phyloP scores from a whole-genome alignment of 2,888 invertebrate genomes.

The Meiosimyza platycephala region DNA sequence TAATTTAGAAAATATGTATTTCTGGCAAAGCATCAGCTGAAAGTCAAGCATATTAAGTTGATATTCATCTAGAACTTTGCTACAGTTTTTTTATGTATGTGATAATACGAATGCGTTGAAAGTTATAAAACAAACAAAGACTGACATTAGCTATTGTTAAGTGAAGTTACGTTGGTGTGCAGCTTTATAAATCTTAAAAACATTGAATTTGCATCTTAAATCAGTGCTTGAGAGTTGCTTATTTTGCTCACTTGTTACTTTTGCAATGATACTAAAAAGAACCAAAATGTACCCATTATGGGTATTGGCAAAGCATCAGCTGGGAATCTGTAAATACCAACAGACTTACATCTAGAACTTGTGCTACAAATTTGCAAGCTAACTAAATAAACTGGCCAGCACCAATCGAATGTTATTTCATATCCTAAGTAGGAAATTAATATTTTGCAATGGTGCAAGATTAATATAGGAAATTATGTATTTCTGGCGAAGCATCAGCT shows the following conservation, averaged over 20 bases:
- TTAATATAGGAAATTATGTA: conserved; percentile 19
- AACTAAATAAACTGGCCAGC: neutral
- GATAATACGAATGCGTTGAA: too few relatives aligned
- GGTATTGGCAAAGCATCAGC: conserved; percentile 56
- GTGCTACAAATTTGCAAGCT: conserved; percentile 32
- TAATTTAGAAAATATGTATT: conserved; percentile 25
- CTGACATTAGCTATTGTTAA: neutral
- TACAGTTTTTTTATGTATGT: conserved; percentile 33
- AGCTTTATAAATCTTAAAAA: neutral
- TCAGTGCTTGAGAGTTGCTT: conserved; percentile 53
- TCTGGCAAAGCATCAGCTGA: conserved; percentile 45
- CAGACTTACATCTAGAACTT: conserved; percentile 41
- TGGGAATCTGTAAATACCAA: conserved; percentile 41
- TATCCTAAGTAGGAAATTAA: conserved; percentile 10
- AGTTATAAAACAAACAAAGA: neutral
- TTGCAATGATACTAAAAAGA: conserved; percentile 62
- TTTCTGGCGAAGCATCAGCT: conserved; percentile 44
- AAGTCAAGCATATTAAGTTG: conserved; percentile 7
- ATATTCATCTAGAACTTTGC: conserved; percentile 44
- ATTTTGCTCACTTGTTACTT: conserved; percentile 50
- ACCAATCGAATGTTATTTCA: conserved; percentile 34
- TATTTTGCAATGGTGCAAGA: conserved; percentile 50
- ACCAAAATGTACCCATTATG: conserved; percentile 17
- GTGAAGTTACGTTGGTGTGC: conserved; percentile 29
- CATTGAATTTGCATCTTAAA: conserved; percentile 54